Percentiles rank a stretch among this genome's conserved stretches.
phyloP scores from a whole-genome alignment of 2,113 vertebrate genomes.

The Zootoca vivipara region DNA sequence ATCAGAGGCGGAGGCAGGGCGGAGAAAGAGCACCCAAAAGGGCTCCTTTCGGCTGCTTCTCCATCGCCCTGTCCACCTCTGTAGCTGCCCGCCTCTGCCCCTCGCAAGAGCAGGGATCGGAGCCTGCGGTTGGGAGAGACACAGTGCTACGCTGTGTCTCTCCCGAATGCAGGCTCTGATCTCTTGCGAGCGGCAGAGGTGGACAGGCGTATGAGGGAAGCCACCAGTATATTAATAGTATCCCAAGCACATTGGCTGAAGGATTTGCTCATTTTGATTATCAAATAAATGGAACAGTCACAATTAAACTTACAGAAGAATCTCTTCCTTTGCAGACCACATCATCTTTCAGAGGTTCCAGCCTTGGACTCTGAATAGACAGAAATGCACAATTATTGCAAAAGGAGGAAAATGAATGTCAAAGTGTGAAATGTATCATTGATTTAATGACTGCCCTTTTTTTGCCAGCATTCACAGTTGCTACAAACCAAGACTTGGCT shows the following conservation, averaged over 20 bases:
- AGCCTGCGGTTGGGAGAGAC: too few relatives aligned
- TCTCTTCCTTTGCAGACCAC: slow-evolving; percentile 77
- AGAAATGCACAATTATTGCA: neutral
- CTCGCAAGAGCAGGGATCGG: too few relatives aligned
- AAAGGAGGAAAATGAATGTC: neutral
- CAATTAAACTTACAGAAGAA: slow-evolving; percentile 81
- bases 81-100: too few relatives aligned
- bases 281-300: neutral
- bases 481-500: neutral
- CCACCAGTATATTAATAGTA: neutral
- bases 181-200: too few relatives aligned
- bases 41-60: too few relatives aligned
- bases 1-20: too few relatives aligned
- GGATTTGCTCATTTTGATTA: neutral
- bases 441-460: neutral
- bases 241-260: neutral
- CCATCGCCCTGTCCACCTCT: too few relatives aligned
- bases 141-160: too few relatives aligned
- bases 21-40: too few relatives aligned
- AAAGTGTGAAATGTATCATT: neutral
- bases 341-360: slow-evolving; percentile 90
- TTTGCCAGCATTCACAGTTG: neutral
- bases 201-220: too few relatives aligned
- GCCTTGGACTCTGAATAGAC: slow-evolving; percentile 78
- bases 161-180: too few relatives aligned